Percentiles rank a stretch among this genome's conserved stretches.
Evolutionary conservation across 2,888 invertebrate species (phyloP).

Genomic region (Neuroscelio doddi): DNA sequence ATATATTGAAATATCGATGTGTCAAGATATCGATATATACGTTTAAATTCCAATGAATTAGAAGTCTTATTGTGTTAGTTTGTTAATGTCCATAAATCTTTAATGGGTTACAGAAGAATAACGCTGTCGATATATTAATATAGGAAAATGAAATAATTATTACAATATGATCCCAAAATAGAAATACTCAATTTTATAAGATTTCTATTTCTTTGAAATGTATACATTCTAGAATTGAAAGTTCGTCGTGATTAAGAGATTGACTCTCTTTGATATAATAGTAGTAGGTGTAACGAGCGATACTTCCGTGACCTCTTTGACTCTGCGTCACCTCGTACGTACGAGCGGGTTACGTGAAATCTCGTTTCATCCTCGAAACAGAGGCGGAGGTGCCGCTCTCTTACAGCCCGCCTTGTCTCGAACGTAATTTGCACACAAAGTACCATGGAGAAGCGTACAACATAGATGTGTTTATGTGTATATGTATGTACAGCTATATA

Average conservation of each 20-base stretch:
- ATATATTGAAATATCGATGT: too few relatives aligned
- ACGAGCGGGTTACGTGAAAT: conserved; percentile 45
- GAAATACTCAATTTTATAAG: not conserved
- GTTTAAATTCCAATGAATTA: too few relatives aligned
- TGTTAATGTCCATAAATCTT: too few relatives aligned
- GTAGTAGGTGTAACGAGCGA: conserved; percentile 41
- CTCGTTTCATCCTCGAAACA: conserved; percentile 58
- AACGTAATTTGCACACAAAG: conserved; percentile 71
- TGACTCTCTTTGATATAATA: conserved; percentile 35
- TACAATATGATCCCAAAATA: too few relatives aligned
- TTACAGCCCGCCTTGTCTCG: conserved; percentile 59
- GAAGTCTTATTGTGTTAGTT: too few relatives aligned
- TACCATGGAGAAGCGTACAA: conserved; percentile 58
- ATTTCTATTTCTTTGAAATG: not conserved
- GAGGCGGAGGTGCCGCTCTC: conserved; percentile 50
- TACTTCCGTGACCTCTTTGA: conserved; percentile 49
- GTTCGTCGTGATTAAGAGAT: conserved; percentile 36
- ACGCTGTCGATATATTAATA: too few relatives aligned
- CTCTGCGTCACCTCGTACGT: conserved; percentile 42
- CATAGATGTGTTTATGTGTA: conserved; percentile 42
- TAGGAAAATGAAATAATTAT: too few relatives aligned
- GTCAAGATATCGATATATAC: too few relatives aligned
- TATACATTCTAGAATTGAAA: conserved; percentile 29
- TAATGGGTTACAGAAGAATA: too few relatives aligned
- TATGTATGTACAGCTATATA: conserved; percentile 31